Evolutionary conservation across 2,797 vertebrate species (phyloP).

Genomic region (Pipistrellus nathusii): DNA sequence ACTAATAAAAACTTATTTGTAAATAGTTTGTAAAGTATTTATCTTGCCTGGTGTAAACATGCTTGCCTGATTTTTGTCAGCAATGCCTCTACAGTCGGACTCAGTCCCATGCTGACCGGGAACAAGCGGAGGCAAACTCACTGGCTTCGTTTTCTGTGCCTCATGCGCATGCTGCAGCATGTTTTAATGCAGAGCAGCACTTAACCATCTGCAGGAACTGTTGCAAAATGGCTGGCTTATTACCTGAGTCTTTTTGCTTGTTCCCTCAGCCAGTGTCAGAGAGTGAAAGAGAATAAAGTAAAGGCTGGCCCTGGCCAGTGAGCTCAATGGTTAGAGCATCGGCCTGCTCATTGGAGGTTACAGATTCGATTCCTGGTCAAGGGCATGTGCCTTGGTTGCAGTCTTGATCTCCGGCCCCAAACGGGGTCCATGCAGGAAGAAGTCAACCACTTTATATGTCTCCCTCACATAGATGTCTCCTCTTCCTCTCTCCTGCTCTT

Average conservation of each 20-base stretch:
- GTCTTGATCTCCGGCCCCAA: background rate
- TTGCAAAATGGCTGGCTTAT: background rate
- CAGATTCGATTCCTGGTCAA: background rate
- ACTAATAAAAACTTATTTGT: no score
- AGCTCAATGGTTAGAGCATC: background rate
- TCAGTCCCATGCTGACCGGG: constrained; percentile 63
- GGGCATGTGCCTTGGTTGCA: background rate
- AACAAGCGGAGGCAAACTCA: constrained; percentile 20
- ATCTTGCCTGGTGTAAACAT: constrained; percentile 84
- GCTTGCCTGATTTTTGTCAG: constrained; percentile 83
- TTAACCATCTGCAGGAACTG: background rate
- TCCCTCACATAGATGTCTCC: background rate
- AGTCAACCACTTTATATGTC: background rate
- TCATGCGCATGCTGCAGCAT: background rate
- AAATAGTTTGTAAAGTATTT: constrained; percentile 72
- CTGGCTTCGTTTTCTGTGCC: background rate
- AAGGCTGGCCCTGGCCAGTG: background rate
- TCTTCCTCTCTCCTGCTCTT: background rate
- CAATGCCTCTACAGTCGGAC: constrained; percentile 83
- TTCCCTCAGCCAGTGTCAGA: background rate
- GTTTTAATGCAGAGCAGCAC: constrained; percentile 7
- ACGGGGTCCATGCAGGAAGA: background rate
- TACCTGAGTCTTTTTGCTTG: background rate
- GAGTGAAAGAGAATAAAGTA: constrained; percentile 31
- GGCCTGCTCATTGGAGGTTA: background rate